Evolutionary conservation across 1,140 invertebrate species (phyloP).

Genomic region (Panonychus citri): DNA sequence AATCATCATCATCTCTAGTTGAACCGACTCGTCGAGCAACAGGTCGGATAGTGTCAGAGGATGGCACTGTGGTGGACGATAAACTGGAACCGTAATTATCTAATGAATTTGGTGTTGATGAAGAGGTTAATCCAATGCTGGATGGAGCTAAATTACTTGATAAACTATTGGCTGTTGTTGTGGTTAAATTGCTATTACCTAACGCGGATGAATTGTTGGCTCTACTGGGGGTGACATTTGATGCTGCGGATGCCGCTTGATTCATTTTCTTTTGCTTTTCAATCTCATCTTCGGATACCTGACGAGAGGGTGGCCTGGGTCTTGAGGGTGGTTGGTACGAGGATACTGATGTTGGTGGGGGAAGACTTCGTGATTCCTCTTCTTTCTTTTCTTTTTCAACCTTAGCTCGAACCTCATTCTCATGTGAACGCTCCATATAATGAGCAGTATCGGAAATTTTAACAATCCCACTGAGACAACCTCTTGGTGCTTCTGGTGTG

Average conservation of each 20-base stretch:
- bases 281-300: conserved; percentile 61
- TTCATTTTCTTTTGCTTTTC: conserved; percentile 41
- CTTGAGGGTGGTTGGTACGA: conserved; percentile 34
- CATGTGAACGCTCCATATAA: conserved; percentile 59
- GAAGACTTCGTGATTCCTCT: neutral
- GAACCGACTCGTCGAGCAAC: neutral
- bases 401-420: conserved; percentile 37
- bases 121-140: neutral
- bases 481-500: conserved; percentile 63
- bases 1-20: neutral
- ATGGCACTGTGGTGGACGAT: too few relatives aligned
- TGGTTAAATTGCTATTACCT: too few relatives aligned
- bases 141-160: neutral
- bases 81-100: too few relatives aligned
- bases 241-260: neutral
- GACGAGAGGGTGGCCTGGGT: conserved; percentile 29
- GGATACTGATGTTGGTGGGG: conserved; percentile 20
- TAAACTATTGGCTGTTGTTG: neutral
- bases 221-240: neutral
- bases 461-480: conserved; percentile 67
- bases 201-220: neutral
- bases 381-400: conserved; percentile 27
- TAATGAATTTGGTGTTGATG: neutral
- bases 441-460: conserved; percentile 63
- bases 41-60: too few relatives aligned